Conservation (phyloP, 2,888 invertebrate genomes). For the Meghimatium bilineatum region DNA sequence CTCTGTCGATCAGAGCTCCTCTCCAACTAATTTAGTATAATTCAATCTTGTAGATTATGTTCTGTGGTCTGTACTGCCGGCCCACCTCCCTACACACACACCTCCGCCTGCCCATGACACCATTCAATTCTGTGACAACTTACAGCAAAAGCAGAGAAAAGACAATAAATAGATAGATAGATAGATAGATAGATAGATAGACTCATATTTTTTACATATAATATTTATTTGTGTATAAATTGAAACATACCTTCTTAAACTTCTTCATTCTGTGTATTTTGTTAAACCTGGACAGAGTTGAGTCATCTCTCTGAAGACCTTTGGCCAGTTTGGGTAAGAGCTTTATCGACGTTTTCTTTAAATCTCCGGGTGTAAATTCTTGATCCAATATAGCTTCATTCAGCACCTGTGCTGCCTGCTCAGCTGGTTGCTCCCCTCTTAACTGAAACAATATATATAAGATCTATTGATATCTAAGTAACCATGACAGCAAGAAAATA, state of each 20-base stretch:
- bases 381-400: slow-evolving; percentile 9
- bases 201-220: too few species aligned
- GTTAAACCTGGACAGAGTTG: not conserved
- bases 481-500: not conserved
- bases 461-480: not conserved
- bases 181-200: too few species aligned
- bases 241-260: slow-evolving; percentile 27
- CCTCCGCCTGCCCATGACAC: too few species aligned
- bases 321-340: slow-evolving; percentile 35
- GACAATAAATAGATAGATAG: too few species aligned
- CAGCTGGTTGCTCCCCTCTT: slow-evolving; percentile 20
- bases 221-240: too few species aligned
- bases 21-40: too few species aligned
- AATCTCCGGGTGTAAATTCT: slow-evolving; percentile 25
- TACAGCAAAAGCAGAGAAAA: too few species aligned
- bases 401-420: slow-evolving; percentile 21
- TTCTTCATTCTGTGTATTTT: slow-evolving; percentile 23
- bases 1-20: too few species aligned
- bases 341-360: slow-evolving; percentile 19
- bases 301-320: slow-evolving; percentile 20
- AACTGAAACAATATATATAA: slow-evolving; percentile 3
- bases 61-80: too few species aligned
- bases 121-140: too few species aligned
- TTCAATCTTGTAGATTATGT: too few species aligned
- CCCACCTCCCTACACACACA: too few species aligned